Conservation (phyloP, 2,888 invertebrate species). For the Ypsolopha scabrella region DNA sequence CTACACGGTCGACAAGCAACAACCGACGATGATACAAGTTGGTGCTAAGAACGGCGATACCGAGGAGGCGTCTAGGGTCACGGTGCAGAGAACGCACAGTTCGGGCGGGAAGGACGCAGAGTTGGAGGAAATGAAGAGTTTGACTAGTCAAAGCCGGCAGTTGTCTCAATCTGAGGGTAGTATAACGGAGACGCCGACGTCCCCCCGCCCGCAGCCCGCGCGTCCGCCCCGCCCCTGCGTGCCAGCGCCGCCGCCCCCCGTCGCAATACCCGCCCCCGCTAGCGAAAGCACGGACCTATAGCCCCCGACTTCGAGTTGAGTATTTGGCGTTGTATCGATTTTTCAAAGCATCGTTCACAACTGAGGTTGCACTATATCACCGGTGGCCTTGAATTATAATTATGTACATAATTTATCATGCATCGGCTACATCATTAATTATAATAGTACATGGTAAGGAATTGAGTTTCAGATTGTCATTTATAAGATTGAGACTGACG, state of each 20-base stretch:
- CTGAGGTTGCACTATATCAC: background rate
- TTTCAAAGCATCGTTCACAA: background rate
- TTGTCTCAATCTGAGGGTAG: slow-evolving; percentile 73
- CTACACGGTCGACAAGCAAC: slow-evolving; percentile 81
- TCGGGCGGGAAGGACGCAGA: slow-evolving; percentile 56
- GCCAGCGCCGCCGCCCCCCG: slow-evolving; percentile 31
- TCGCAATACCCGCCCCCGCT: slow-evolving; percentile 8
- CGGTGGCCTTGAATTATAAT: background rate
- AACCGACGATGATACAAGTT: slow-evolving; percentile 77
- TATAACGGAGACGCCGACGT: slow-evolving; percentile 62
- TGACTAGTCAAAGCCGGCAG: slow-evolving; percentile 50
- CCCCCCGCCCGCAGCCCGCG: slow-evolving; percentile 32
- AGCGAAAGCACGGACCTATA: slow-evolving; percentile 48
- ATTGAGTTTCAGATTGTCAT: background rate
- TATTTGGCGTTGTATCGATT: background rate
- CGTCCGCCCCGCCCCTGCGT: slow-evolving; percentile 37
- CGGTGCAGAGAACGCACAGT: slow-evolving; percentile 59
- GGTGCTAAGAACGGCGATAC: slow-evolving; percentile 25
- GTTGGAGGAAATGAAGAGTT: slow-evolving; percentile 43
- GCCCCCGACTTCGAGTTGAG: slow-evolving; percentile 9
- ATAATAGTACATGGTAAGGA: background rate
- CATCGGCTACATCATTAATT: background rate
- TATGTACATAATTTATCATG: background rate
- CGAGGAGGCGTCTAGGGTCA: slow-evolving; percentile 35
- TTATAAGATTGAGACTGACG: slow-evolving; percentile 1